Percentiles rank a stretch among this genome's conserved stretches.
These are phyloP conservation scores for Nowickia ferox DNA, from an alignment of 2,888 invertebrate species.

Conservation along the genomic window DNA sequence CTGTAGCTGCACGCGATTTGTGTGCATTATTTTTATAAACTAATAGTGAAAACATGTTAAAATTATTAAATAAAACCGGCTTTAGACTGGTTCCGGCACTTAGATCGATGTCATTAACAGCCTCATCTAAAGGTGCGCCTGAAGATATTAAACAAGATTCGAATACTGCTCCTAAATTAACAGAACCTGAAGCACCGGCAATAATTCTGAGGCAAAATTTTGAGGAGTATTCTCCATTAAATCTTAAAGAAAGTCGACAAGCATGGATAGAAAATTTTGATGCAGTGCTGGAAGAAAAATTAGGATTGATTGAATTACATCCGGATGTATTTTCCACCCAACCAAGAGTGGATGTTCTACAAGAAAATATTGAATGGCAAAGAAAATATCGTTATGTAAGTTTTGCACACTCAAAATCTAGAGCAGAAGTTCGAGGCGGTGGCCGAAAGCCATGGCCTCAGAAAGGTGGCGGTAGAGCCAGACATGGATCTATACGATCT, in stretches of 20 bases:
- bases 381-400: conserved; percentile 90
- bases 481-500: conserved; percentile 96
- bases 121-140: conserved; percentile 13
- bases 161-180: background rate
- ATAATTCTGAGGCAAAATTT: conserved; percentile 78
- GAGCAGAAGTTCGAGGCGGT: conserved; percentile 94
- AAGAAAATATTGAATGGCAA: conserved; percentile 95
- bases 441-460: conserved; percentile 98
- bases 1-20: conserved; percentile 25
- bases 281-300: conserved; percentile 88
- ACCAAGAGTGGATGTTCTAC: conserved; percentile 94
- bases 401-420: conserved; percentile 90
- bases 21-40: conserved; percentile 4
- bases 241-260: conserved; percentile 84
- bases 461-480: conserved; percentile 94
- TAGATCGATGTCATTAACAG: conserved; percentile 72
- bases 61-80: conserved; percentile 78
- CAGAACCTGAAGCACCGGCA: conserved; percentile 60
- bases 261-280: conserved; percentile 95
- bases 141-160: conserved; percentile 55
- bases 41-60: conserved; percentile 75
- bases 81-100: conserved; percentile 73
- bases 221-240: conserved; percentile 74
- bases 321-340: conserved; percentile 92
- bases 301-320: conserved; percentile 95